Conservation (phyloP, 2,888 invertebrate genomes). For the Aleiodes alternator region DNA sequence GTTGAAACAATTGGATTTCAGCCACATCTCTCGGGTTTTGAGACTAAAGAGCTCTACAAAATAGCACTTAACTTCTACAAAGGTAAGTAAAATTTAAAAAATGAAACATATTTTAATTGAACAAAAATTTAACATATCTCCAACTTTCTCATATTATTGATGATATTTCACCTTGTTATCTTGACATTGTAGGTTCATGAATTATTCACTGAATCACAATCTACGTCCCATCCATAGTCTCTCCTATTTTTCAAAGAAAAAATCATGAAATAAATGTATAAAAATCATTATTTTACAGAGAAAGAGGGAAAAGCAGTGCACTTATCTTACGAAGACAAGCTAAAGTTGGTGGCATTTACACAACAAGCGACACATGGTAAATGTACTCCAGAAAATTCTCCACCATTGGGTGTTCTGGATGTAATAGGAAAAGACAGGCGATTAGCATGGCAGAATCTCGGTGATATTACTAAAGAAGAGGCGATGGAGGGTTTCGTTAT, state of each 20-base stretch:
- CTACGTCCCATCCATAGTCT: not conserved
- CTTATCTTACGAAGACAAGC: constrained; percentile 93
- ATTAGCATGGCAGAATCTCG: constrained; percentile 95
- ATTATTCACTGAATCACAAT: constrained; percentile 30
- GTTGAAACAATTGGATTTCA: constrained; percentile 60
- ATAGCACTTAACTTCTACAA: constrained; percentile 94
- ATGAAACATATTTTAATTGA: not conserved
- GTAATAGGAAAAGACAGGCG: constrained; percentile 95
- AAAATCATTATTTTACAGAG: constrained; percentile 79
- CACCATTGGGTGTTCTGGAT: constrained; percentile 94
- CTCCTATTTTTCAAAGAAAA: not conserved
- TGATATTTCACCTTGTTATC: constrained; percentile 24
- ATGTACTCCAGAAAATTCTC: constrained; percentile 82
- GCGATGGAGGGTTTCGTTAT: constrained; percentile 96
- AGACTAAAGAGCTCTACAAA: constrained; percentile 86
- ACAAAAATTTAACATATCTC: not conserved
- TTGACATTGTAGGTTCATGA: constrained; percentile 33
- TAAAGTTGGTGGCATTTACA: constrained; percentile 93
- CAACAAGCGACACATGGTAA: constrained; percentile 94
- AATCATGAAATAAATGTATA: not conserved
- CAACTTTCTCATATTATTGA: constrained; percentile 5
- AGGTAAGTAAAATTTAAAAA: constrained; percentile 79
- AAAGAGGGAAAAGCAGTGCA: constrained; percentile 98
- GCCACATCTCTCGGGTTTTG: constrained; percentile 73
- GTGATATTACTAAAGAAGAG: constrained; percentile 88